Conservation (phyloP, 2,113 vertebrate genomes). For the Uria aalge region DNA sequence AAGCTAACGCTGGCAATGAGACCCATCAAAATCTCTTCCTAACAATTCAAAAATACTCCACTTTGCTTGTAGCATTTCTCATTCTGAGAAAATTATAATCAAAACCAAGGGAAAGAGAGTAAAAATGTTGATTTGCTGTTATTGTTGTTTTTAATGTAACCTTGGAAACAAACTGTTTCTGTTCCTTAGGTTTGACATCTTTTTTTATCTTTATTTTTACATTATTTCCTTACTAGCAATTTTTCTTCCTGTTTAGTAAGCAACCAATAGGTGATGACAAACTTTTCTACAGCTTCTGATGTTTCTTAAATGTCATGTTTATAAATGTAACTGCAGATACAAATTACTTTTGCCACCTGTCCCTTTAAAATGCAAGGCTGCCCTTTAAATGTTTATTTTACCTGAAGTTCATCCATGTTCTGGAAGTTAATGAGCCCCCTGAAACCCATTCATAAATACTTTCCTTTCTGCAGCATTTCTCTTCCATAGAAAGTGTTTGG, state of each 20-base stretch:
- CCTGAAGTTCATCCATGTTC: neutral
- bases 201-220: neutral
- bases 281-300: neutral
- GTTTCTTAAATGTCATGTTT: slow-evolving; percentile 39
- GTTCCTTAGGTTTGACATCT: neutral
- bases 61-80: neutral
- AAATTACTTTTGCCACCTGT: slow-evolving; percentile 34
- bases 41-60: neutral
- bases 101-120: neutral
- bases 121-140: neutral
- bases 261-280: neutral
- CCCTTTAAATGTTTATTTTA: slow-evolving; percentile 54
- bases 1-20: neutral
- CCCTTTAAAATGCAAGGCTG: slow-evolving; percentile 30
- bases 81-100: neutral
- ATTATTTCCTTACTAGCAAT: neutral
- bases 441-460: neutral
- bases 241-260: slow-evolving; percentile 31
- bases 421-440: slow-evolving; percentile 4
- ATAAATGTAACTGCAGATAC: slow-evolving; percentile 32
- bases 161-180: neutral
- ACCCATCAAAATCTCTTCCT: neutral
- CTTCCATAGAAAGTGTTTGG: neutral
- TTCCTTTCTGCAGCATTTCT: neutral
- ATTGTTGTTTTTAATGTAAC: neutral